These are phyloP conservation scores for Tetheella fluctuosa DNA, from an alignment of 2,888 invertebrate genomes.

Conservation along the genomic window DNA sequence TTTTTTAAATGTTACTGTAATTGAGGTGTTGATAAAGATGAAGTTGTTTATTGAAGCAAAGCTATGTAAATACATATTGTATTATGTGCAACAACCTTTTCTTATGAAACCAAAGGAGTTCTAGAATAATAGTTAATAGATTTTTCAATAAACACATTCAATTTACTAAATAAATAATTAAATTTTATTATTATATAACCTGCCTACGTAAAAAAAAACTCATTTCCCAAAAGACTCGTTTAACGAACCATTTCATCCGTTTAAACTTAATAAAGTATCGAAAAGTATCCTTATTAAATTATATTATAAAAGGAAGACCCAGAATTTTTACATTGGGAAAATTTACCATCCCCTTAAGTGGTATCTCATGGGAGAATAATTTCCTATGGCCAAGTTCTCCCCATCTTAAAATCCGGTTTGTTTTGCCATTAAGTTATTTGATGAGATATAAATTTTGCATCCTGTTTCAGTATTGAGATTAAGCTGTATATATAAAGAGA, in stretches of 20 bases:
- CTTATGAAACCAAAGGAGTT: too few species aligned
- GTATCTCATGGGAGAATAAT: conserved; percentile 68
- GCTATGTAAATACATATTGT: too few species aligned
- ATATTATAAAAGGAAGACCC: conserved; percentile 43
- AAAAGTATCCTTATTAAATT: conserved; percentile 75
- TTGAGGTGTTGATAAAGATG: not conserved
- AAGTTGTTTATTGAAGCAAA: not conserved
- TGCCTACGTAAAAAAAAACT: conserved; percentile 30
- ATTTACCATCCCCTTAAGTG: conserved; percentile 50
- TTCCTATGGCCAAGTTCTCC: conserved; percentile 51
- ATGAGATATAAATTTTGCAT: conserved; percentile 62
- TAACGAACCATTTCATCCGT: conserved; percentile 74
- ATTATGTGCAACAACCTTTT: too few species aligned
- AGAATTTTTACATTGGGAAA: conserved; percentile 38
- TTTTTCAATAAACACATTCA: too few species aligned
- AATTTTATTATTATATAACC: conserved; percentile 13
- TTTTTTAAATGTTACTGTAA: not conserved
- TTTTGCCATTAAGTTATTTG: conserved; percentile 71
- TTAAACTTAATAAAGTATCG: conserved; percentile 77
- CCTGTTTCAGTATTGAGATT: conserved; percentile 52
- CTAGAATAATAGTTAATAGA: too few species aligned
- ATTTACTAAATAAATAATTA: not conserved
- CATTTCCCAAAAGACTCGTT: conserved; percentile 51
- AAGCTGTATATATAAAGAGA: conserved; percentile 46
- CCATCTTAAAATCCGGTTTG: conserved; percentile 69